Evolutionary conservation across 2,888 invertebrate species (phyloP), one percentile per base, ranked within the genome.

Genomic region (Belgica antarctica): DNA sequence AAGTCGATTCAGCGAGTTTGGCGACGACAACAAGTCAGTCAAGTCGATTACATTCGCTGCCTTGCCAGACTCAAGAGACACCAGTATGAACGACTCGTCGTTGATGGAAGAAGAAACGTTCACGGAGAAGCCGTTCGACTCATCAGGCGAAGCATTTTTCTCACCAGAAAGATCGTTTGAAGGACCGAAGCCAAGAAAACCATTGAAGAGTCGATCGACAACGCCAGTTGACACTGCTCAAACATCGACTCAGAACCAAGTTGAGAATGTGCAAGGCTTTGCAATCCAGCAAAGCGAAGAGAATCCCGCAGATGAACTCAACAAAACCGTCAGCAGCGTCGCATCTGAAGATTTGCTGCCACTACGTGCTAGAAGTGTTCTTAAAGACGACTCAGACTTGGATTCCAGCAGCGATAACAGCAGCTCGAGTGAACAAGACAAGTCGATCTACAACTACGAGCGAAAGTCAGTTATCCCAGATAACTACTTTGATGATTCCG

Each of bases 11-110:
- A 70, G 61, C 41, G 70, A 70, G 15, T 70, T 61, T 61, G 15
- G 25, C 19, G 70, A 68, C 57, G 68, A 68, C 15, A 68, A 70
- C 24, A 70, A 70, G 24, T 70, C 70, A 1, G 70, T 70, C 1
- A 70, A 70, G 22, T 70, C 70, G 1, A 70, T 70, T 3, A 70
- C 70, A 10, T 70, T 70, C 34, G 68, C 68, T 8, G 69, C 61
- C 7, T 7, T 69, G 8, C 69, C 69, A 25, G 36, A 34, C 19
- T 34, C 36, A 1, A 12, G 25, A 7, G 61, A 69, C 5, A 41
- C 68, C 1, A 66, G 52, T 28, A 4, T 66, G 15, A 19, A 57
- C 15, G 68, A 68, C 17, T 36, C 59, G 1, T 36, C 59, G 27
- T 24, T 47, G 19, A n/a, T 69, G n/a, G 62, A 62, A 10, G 69